These are phyloP conservation scores for Stictonetta naevosa DNA, from an alignment of 2,113 vertebrate species.

Conservation along the genomic window DNA sequence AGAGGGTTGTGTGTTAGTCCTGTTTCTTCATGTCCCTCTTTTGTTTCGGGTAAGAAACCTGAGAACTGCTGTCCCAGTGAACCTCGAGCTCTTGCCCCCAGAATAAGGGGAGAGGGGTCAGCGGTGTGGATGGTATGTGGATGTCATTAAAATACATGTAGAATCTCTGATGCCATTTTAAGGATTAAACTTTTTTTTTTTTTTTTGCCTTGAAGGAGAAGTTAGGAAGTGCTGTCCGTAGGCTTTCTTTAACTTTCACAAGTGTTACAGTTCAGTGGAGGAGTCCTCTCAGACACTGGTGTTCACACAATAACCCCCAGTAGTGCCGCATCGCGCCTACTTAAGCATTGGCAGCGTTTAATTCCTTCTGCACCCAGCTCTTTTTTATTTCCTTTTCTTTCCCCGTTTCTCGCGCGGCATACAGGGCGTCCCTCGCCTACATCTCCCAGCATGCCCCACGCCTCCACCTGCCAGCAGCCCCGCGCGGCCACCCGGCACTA, in stretches of 20 bases:
- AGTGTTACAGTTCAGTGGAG: not conserved
- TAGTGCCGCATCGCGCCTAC: accelerated
- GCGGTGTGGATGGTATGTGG: not conserved
- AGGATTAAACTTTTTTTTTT: not conserved
- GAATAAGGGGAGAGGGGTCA: not conserved
- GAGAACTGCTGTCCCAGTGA: not conserved
- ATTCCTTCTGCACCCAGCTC: not conserved
- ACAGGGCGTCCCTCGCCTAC: too few relatives aligned
- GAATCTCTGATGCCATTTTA: not conserved
- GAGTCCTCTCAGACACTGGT: accelerated
- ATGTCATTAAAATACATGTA: not conserved
- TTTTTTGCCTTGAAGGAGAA: not conserved
- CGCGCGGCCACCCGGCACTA: not conserved
- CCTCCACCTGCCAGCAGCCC: not conserved
- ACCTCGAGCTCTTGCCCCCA: not conserved
- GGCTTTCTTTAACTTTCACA: not conserved
- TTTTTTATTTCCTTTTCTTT: too few relatives aligned
- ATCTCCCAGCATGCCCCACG: too few relatives aligned
- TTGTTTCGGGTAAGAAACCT: not conserved
- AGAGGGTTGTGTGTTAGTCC: not conserved
- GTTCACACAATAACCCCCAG: too few relatives aligned
- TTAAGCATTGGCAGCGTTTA: too few relatives aligned
- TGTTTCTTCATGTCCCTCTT: accelerated
- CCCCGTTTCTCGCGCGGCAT: too few relatives aligned
- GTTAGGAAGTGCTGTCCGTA: not conserved